Conservation (phyloP, 1,140 invertebrate genomes). For the Lasaia peninsularis region DNA sequence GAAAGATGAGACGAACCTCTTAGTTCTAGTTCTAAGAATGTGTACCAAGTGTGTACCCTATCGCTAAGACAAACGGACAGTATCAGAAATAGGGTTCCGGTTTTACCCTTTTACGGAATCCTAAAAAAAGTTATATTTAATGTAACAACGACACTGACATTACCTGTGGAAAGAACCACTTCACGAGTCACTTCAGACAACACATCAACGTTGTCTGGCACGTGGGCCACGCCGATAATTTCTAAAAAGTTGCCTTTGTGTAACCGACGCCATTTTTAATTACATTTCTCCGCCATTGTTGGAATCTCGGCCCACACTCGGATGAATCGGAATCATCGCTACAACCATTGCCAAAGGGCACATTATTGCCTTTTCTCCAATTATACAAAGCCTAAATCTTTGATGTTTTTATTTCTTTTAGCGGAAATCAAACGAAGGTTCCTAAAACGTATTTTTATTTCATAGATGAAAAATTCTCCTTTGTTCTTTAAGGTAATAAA, state of each 20-base stretch:
- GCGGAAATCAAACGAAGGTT: background rate
- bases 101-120: too few species aligned
- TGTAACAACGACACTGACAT: too few species aligned
- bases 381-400: conserved; percentile 8
- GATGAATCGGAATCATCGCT: background rate
- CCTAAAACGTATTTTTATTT: background rate
- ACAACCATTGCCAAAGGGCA: conserved; percentile 7
- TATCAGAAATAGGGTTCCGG: too few species aligned
- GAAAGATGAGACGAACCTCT: too few species aligned
- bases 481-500: background rate
- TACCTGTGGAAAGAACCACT: background rate
- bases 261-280: conserved; percentile 3
- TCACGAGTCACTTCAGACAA: background rate
- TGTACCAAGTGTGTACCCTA: too few species aligned
- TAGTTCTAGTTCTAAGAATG: too few species aligned
- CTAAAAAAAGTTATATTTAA: background rate
- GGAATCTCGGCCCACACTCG: conserved; percentile 1
- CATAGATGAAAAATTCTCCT: background rate
- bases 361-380: conserved; percentile 11
- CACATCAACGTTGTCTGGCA: background rate
- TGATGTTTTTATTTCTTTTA: background rate
- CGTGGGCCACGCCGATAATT: background rate
- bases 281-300: background rate
- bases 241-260: conserved; percentile 3
- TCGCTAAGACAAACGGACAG: too few species aligned